Conservation (phyloP, 1,140 invertebrate species). For the Matsumurasca onukii region DNA sequence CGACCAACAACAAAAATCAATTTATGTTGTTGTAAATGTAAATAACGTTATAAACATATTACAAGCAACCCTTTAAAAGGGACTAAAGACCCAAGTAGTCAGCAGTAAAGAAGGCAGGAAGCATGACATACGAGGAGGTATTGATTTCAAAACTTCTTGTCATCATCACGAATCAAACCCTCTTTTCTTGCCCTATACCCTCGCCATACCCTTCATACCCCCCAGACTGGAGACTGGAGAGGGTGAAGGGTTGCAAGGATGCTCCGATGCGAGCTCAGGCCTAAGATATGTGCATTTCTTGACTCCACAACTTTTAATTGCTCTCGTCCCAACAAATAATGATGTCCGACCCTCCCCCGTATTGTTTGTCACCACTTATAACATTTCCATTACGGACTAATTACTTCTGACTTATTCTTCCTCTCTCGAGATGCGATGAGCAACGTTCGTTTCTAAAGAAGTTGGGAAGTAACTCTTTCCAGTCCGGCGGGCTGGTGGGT, state of each 20-base stretch:
- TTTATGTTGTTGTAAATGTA: no score
- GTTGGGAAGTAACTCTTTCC: no score
- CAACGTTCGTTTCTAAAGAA: no score
- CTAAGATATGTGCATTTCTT: slow-evolving; percentile 27
- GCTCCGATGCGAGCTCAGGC: slow-evolving; percentile 3
- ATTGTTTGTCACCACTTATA: slow-evolving; percentile 11
- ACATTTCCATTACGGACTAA: slow-evolving; percentile 23
- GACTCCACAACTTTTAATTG: slow-evolving; percentile 26
- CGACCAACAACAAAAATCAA: no score
- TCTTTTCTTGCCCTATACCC: no score
- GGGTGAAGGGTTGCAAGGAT: neutral
- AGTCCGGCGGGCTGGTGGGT: no score
- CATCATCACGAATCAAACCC: slow-evolving; percentile 7
- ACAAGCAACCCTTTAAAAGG: no score
- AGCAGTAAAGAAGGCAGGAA: no score
- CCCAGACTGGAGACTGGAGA: neutral
- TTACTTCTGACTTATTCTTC: slow-evolving; percentile 9
- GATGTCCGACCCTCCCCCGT: slow-evolving; percentile 9
- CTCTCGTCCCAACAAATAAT: slow-evolving; percentile 25
- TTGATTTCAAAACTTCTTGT: slow-evolving; percentile 11
- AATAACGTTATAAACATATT: no score
- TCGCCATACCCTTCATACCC: neutral
- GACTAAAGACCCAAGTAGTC: no score
- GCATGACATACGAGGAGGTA: neutral
- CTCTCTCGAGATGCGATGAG: neutral